Base-by-base conservation (phyloP, 2,888 invertebrate species). In the Abscondita cerata region DNA sequence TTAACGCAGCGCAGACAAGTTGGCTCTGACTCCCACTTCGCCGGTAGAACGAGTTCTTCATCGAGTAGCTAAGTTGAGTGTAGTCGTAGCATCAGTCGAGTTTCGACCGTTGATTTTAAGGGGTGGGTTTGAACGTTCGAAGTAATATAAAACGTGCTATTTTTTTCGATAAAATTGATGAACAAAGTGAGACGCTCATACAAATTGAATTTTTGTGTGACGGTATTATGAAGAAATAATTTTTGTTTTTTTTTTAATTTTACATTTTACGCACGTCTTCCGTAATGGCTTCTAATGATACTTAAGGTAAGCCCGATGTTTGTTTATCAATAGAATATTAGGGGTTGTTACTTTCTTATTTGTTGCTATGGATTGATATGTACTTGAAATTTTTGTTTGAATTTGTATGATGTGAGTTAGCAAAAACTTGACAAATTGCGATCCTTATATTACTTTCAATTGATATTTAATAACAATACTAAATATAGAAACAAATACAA, bases 11-110 rank as follows among this genome's bases (percentile, higher is more conserved):
- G 69, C 66, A 69, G 69, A 69, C 69, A 66, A 67, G 68, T 66
- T 66, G 69, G 66, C 69, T 65, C 68, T 68, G 58, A 57, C 69
- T 67, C 68, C 69, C 67, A 67, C 69, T 66, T 60, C 59, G 61
- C 52, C 52, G 53, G 55, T 58, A 62, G 57, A 66, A 66, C 69
- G 65, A 64, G 69, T 66, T 68, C 66, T 62, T 58, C 60, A 50
- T 59, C 58, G 48, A 50, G 44, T 44, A 59, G 53, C 50, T 60
- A 52, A 61, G 46, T 58, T 65, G 55, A 55, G 57, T 56, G 59
- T 55, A 48, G 51, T 36, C 41, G 47, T 38, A 36, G 58, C 59
- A 59, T 52, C 69, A 69, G 69, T 69, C 63, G 69, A 69, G 69
- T 65, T 57, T 51, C 61, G 62, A 61, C 65, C 58, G 62, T 54